Evolutionary conservation across 1,140 invertebrate genomes (phyloP).

Genomic region (Euglossa dilemma): DNA sequence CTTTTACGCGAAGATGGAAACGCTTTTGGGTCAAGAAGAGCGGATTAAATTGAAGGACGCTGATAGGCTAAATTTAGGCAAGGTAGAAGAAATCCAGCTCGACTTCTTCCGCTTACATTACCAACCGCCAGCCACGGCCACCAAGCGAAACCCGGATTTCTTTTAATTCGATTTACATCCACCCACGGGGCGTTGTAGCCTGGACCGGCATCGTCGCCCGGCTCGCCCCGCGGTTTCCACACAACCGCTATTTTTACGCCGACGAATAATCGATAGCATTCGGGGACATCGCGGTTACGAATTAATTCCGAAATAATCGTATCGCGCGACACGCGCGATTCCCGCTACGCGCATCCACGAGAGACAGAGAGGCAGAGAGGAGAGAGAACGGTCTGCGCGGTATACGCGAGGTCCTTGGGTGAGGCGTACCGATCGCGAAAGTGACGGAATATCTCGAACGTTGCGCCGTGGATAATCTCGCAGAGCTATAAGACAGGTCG

Average conservation of each 20-base stretch:
- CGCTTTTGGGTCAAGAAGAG: conserved; percentile 58
- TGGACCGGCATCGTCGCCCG: not conserved
- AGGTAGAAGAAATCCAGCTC: conserved; percentile 31
- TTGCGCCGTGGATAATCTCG: not conserved
- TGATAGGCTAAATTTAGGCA: conserved; percentile 58
- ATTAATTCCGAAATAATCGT: not conserved
- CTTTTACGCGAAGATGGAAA: conserved; percentile 24
- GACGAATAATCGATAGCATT: not conserved
- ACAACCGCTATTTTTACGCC: not conserved
- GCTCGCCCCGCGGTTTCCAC: too few species aligned
- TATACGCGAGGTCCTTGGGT: not conserved
- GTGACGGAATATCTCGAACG: not conserved
- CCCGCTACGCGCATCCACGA: not conserved
- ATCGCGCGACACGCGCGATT: not conserved
- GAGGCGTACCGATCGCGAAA: not conserved
- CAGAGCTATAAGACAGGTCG: not conserved
- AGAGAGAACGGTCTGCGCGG: too few species aligned
- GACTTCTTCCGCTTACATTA: conserved; percentile 43
- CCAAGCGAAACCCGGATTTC: conserved; percentile 24
- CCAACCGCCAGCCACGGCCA: not conserved
- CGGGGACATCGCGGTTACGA: too few species aligned
- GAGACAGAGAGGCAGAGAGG: too few species aligned
- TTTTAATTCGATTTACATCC: conserved; percentile 43
- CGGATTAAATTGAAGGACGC: conserved; percentile 64
- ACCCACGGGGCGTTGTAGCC: not conserved